Evolutionary conservation across 1,140 invertebrate genomes (phyloP), one percentile per base, ranked within the genome.

Genomic region (Drosophila malerkotliana): DNA sequence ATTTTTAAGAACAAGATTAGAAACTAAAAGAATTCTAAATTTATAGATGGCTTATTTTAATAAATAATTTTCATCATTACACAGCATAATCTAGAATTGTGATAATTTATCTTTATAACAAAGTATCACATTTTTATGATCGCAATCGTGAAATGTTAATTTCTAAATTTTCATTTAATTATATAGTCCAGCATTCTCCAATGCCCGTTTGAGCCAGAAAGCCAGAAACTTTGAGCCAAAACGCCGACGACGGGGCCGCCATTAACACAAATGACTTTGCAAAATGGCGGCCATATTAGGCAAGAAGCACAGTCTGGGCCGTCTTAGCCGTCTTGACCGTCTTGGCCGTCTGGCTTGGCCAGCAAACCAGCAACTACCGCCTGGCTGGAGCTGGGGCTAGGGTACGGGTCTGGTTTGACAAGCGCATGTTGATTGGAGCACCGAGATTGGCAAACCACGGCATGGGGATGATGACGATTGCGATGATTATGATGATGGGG

Each of bases 221-320:
- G 30, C 32, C 57, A 56, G 37, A 45, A 56, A 54, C 18, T 26
- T 28, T 45, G 53, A 57, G 37, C 59, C 71, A 73, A 72, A 21
- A 21, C 51, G 39, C 28, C 41, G 7, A 74, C 76, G 49, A 44
- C 66, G 30, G 61, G 49, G 81, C 82, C 87, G 87, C 85, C 85
- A 90, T 90, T 90, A 90, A 87, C 72, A 59, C 72, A 90, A 90
- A 90, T 90, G 87, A 90, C 87, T 67, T 62, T 82, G 87, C 87
- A 90, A 90, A 90, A 90, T 90, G 87, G 87, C 87, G 87, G 54
- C 64, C 72, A 57, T 81, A 83, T 87, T 82, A 82, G 83, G 79
- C 79, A 83, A 88, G 82, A 88, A 81, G 68, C 37, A 49, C 68
- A 53, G 41, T 34, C 34, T 59, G 9, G 47, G 44, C 48, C 30